Base-by-base conservation (phyloP, 2,888 invertebrate genomes). In the Aspidapion aeneum region DNA sequence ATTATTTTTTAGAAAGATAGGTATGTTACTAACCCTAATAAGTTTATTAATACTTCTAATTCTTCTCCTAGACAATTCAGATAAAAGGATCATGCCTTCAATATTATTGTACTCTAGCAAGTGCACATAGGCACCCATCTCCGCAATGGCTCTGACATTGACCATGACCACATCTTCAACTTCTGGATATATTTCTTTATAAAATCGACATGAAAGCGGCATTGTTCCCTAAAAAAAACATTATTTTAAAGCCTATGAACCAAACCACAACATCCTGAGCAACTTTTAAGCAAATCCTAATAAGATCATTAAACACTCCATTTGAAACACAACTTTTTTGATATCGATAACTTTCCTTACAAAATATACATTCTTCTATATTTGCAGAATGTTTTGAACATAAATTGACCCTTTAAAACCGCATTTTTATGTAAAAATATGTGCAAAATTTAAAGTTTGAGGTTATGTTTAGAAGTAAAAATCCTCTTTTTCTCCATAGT, bases 101-200 rank as follows among this genome's bases (percentile, higher is more conserved):
- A 98, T 99, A 77, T 98, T 96, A 81, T 99, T 98, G 80, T 99
- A 99, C 82, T 99, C 99, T 68, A 98, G 83, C 66, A 99, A 83
- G 80, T 96, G 94, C 17, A 99, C 99, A 80, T 99, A 99, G 1
- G 98, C 99, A 65, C 99, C 99, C 98, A 99, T 99, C 84, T 99
- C 98, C 18, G 98, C 98, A 75, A 99, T 99, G 68, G 96, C 92
- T 55, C 96, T 86, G 1, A 99, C 98, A 78, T 97, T 99, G 21
- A 98, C 98, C 97, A 98, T 97, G 56, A 99, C 99, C 57, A 99
- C 98, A 88, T 99, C 99, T 75, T 99, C 99, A 65, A 98, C 90
- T 79, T 98, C 98, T 1, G 99, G 99, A 82, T 96, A 98, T 77
- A 92, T 94, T 81, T 97, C 94, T 78, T 93, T 91, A 80, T 99